These are phyloP conservation scores for Lanistes nyassanus DNA, from an alignment of 1,140 invertebrate species.

Conservation along the genomic window DNA sequence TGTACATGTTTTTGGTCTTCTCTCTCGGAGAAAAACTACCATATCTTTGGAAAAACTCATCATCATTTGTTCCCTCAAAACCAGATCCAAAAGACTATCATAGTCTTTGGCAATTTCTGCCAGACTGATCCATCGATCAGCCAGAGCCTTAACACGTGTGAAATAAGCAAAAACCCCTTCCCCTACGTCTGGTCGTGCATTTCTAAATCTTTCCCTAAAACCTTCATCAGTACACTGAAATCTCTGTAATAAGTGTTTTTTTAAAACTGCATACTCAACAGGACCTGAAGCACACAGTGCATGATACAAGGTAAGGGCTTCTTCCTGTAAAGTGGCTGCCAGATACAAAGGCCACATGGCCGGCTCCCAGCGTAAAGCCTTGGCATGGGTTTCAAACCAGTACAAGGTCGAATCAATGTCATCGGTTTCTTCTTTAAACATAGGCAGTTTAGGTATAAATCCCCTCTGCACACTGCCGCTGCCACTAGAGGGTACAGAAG, in stretches of 20 bases:
- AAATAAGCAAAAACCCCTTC: background rate
- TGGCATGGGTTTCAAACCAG: constrained; percentile 4
- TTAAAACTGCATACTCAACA: background rate
- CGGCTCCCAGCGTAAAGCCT: background rate
- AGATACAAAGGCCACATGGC: background rate
- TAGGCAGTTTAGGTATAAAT: background rate
- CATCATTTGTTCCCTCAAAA: background rate
- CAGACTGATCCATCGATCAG: background rate
- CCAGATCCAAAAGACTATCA: constrained; percentile 1
- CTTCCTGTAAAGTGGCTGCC: background rate
- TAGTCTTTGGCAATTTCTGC: background rate
- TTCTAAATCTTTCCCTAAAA: background rate
- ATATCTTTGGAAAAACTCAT: background rate
- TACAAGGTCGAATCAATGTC: background rate
- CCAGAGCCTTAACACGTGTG: background rate
- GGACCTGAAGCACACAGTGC: background rate
- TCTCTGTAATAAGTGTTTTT: background rate
- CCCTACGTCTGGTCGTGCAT: background rate
- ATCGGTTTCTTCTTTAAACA: constrained; percentile 1
- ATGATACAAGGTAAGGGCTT: background rate
- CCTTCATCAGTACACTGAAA: constrained; percentile 9
- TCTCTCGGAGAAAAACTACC: constrained; percentile 12
- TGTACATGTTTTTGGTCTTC: background rate
- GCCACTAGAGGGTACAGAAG: no score
- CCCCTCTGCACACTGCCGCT: no score